Percentiles rank a stretch among this genome's conserved stretches.
Evolutionary conservation across 2,888 invertebrate species (phyloP).

Genomic region (Abscondita cerata): DNA sequence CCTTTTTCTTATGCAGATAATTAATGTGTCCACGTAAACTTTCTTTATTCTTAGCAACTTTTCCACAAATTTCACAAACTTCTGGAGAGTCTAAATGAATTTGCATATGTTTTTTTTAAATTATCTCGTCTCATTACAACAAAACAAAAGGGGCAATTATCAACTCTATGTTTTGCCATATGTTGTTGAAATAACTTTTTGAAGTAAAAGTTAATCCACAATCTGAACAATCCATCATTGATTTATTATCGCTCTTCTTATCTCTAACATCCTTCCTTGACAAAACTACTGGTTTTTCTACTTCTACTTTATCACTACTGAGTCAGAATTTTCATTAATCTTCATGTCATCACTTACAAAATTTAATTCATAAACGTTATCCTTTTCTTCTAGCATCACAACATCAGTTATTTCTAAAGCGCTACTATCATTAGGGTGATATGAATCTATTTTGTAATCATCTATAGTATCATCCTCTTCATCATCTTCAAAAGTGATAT

Average conservation of each 20-base stretch:
- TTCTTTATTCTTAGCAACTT: conserved; percentile 49
- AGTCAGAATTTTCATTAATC: too few species aligned
- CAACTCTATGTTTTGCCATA: conserved; percentile 46
- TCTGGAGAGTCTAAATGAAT: conserved; percentile 47
- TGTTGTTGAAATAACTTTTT: conserved; percentile 38
- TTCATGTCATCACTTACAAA: background rate
- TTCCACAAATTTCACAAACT: conserved; percentile 51
- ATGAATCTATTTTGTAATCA: too few species aligned
- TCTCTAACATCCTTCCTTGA: too few species aligned
- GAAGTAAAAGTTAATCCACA: conserved; percentile 33
- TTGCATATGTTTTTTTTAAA: conserved; percentile 47
- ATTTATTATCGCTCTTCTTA: conserved; percentile 12
- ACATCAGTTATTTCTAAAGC: conserved; percentile 3
- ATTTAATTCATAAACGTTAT: background rate
- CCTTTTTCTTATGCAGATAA: conserved; percentile 48
- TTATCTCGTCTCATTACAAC: conserved; percentile 46
- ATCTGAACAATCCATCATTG: conserved; percentile 21
- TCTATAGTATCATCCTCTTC: too few species aligned
- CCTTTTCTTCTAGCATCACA: background rate
- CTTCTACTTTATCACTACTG: too few species aligned
- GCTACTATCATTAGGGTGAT: background rate
- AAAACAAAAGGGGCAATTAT: conserved; percentile 48
- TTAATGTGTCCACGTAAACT: conserved; percentile 51
- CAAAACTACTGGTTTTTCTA: too few species aligned
- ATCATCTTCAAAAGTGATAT: too few species aligned